phyloP scores from a whole-genome alignment of 2,888 invertebrate genomes.

The Abrostola triplasia region DNA sequence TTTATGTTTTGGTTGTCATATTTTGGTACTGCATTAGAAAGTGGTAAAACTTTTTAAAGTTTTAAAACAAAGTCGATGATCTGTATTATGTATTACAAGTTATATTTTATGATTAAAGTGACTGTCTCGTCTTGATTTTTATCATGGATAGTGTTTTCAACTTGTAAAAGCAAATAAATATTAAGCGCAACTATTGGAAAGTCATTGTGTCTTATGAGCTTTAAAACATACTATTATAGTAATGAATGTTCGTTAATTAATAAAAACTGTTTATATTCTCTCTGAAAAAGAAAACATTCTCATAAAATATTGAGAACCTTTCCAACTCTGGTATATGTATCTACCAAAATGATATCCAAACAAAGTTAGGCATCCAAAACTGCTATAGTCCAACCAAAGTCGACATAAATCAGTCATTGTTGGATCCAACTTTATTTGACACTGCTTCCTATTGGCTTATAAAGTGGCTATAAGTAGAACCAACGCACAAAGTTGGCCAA shows the following conservation, averaged over 20 bases:
- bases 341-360: too few species aligned
- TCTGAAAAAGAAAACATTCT: too few species aligned
- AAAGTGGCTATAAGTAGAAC: constrained; percentile 17
- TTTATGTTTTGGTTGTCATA: constrained; percentile 10
- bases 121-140: background rate
- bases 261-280: too few species aligned
- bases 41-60: background rate
- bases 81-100: constrained; percentile 18
- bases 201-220: too few species aligned
- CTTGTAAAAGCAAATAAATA: too few species aligned
- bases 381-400: background rate
- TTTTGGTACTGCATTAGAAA: constrained; percentile 14
- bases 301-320: too few species aligned
- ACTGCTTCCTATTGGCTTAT: constrained; percentile 3
- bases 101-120: constrained; percentile 4
- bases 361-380: too few species aligned
- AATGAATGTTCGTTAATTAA: too few species aligned
- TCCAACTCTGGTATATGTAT: too few species aligned
- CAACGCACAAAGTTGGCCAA: constrained; percentile 26
- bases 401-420: constrained; percentile 2
- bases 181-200: too few species aligned
- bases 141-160: too few species aligned
- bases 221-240: too few species aligned
- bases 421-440: background rate
- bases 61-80: constrained; percentile 16